Evolutionary conservation across 1,140 invertebrate genomes (phyloP).

Genomic region (Leptinotarsa texana): DNA sequence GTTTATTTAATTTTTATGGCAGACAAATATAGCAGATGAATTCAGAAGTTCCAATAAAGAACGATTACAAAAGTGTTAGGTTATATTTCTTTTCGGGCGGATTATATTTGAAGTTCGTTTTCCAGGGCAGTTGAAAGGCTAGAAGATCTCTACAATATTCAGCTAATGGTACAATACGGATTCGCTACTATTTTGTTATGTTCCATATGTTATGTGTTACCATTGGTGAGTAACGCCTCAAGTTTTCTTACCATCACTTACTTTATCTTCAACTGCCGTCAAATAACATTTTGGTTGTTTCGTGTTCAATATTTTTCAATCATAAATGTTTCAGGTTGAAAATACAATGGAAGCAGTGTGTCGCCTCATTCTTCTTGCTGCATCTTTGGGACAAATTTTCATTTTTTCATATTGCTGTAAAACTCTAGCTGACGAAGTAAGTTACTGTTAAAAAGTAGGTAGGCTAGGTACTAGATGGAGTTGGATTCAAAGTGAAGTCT

Average conservation of each 20-base stretch:
- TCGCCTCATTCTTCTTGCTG: not conserved
- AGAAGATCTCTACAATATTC: not conserved
- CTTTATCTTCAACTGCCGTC: no score
- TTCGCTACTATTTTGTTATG: not conserved
- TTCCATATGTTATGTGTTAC: constrained; percentile 2
- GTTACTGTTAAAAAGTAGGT: not conserved
- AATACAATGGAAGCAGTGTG: not conserved
- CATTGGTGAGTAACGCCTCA: not conserved
- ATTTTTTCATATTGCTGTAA: not conserved
- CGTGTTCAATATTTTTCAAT: no score
- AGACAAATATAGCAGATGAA: no score
- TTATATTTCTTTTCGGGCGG: not conserved
- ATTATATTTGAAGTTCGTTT: not conserved
- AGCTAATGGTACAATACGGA: not conserved
- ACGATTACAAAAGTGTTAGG: no score
- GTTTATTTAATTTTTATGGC: no score
- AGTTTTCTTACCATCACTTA: no score
- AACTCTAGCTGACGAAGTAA: not conserved
- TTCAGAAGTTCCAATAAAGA: no score
- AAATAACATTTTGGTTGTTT: no score
- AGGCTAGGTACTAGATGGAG: no score
- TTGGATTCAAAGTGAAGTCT: no score
- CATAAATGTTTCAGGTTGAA: not conserved
- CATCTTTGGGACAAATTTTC: not conserved
- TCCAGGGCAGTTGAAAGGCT: not conserved